Base-by-base conservation (phyloP, 2,113 vertebrate species). In the Notarius lentiginosus region DNA sequence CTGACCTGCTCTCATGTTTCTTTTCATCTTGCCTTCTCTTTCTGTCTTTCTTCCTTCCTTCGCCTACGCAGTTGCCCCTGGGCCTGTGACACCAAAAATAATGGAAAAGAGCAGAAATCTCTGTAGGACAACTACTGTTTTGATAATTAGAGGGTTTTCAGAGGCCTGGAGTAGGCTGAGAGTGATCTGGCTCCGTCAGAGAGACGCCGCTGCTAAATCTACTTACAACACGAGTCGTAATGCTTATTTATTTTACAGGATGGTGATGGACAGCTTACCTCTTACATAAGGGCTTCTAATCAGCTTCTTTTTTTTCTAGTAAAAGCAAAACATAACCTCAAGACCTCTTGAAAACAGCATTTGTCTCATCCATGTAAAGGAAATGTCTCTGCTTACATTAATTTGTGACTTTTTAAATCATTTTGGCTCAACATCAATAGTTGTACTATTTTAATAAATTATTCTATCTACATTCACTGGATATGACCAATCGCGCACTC, bases 21-120 rank as follows among this genome's bases (percentile, higher is more conserved):
- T 55, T 83, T 81, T 88, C 58, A 85, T 84, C 82, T 79, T 30
- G 60, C 82, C 49, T 89, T 84, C 66, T 86, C 86, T 80, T 86
- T 77, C 65, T 72, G 24, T 49, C 61, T 89, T 79, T 49, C 61
- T 89, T 79, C 61, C 79, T 86, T 30, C 60, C 66, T 55, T 73
- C 85, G 20, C 65, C 85, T 87, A 88, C 82, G 10, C 73, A 18
- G 81, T 79, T 90, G 90, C 85, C 91, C 87, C 83, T 73, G 84
- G 83, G 86, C 88, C 70, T 18, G 65, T 66, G 7, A 65, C 83
- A 83, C 90, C 92, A 92, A 91, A 93, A 92, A 91, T 91, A 92
- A 92, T 91, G 89, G 34, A 91, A 90, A 91, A 88, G 14, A 56
- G n/a, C 5, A 56, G 34, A 86, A 79, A 84, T n/a, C 41, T 77